Percentiles rank a stretch among this genome's conserved stretches.
phyloP scores from a whole-genome alignment of 1,140 invertebrate species.

The Drosophila sp. region DNA sequence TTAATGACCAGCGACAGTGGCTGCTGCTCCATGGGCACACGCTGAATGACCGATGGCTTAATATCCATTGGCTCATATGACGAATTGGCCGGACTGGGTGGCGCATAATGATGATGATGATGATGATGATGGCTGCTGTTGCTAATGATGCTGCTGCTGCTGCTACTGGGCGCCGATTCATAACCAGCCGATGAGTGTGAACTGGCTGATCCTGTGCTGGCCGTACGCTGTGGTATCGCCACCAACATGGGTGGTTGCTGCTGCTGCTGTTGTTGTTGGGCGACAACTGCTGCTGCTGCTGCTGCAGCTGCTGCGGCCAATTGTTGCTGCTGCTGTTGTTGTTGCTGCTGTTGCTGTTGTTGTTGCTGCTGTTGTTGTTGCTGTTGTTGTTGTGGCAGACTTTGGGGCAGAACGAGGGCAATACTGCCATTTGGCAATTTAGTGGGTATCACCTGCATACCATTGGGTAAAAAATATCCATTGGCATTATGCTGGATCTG shows the following conservation, averaged over 20 bases:
- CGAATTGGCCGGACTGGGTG: conserved; percentile 81
- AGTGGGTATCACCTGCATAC: conserved; percentile 91
- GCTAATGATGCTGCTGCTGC: conserved; percentile 44
- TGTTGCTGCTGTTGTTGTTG: conserved; percentile 86
- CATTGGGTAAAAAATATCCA: conserved; percentile 85
- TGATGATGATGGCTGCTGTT: conserved; percentile 38
- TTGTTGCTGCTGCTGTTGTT: conserved; percentile 45
- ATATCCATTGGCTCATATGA: conserved; percentile 80
- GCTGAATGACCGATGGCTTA: conserved; percentile 82
- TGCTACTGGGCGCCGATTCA: conserved; percentile 69
- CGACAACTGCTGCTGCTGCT: conserved; percentile 84
- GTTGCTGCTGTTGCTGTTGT: conserved; percentile 84
- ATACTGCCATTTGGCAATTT: conserved; percentile 91
- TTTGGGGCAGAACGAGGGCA: conserved; percentile 89
- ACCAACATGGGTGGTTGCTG: conserved; percentile 86
- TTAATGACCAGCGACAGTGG: conserved; percentile 88
- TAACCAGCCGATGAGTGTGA: conserved; percentile 84
- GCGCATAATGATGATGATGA: conserved; percentile 76
- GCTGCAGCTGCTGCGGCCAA: conserved; percentile 56
- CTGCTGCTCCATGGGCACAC: conserved; percentile 85
- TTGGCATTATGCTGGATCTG: conserved; percentile 86
- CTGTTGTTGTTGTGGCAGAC: conserved; percentile 81
- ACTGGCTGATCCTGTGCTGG: conserved; percentile 87
- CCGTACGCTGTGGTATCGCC: conserved; percentile 88
- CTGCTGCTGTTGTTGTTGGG: conserved; percentile 82